These are phyloP conservation scores for Rafetus swinhoei DNA, from an alignment of 2,113 vertebrate genomes.

Conservation along the genomic window DNA sequence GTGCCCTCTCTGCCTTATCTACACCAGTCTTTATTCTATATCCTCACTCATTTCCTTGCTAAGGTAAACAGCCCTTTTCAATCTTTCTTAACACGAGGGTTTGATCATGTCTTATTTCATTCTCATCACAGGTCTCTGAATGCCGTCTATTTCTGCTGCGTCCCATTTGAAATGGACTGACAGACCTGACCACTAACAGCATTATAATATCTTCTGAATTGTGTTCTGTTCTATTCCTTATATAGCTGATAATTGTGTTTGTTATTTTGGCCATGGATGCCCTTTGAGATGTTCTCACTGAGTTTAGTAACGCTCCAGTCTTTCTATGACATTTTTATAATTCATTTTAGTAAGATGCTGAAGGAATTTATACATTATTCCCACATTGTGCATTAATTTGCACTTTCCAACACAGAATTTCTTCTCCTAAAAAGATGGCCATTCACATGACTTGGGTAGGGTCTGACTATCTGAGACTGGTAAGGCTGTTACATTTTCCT, in stretches of 20 bases:
- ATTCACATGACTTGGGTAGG: background rate
- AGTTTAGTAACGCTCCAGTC: background rate
- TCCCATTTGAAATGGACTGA: background rate
- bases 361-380: background rate
- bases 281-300: background rate
- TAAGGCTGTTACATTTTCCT: background rate
- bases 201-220: background rate
- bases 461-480: background rate
- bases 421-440: background rate
- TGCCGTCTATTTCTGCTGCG: background rate
- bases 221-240: background rate
- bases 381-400: background rate
- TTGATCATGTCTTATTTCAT: background rate
- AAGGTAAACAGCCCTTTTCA: background rate
- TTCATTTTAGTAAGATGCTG: background rate
- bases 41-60: background rate
- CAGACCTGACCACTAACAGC: background rate
- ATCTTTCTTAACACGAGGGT: background rate
- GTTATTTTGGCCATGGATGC: background rate
- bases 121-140: background rate
- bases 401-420: background rate
- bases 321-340: background rate
- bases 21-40: background rate
- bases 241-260: background rate
- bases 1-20: background rate